Conservation (phyloP, 1,140 invertebrate genomes). For the Matsumurasca onukii region DNA sequence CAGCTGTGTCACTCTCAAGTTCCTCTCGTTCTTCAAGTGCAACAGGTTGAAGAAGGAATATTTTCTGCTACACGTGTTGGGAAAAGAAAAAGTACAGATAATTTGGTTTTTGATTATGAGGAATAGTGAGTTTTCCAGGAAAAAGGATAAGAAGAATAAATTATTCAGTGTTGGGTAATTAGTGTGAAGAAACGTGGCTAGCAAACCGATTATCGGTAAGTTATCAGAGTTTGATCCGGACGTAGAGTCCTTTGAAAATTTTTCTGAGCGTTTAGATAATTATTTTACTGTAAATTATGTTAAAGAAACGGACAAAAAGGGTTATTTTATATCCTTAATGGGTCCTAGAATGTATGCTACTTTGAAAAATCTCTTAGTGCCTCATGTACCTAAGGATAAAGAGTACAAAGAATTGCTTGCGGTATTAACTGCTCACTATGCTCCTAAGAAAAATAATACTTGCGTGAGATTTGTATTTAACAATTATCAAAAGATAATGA, state of each 20-base stretch:
- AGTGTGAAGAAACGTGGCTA: too few species aligned
- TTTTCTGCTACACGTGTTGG: too few species aligned
- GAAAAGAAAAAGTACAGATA: too few species aligned
- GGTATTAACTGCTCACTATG: neutral
- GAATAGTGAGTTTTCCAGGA: too few species aligned
- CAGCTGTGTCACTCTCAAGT: too few species aligned
- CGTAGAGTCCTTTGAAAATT: neutral
- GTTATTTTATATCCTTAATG: neutral
- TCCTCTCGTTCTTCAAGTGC: too few species aligned
- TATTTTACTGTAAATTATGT: neutral
- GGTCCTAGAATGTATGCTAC: neutral
- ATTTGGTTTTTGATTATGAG: too few species aligned
- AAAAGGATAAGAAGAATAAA: too few species aligned
- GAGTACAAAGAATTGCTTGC: neutral
- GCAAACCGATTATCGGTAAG: slow-evolving; percentile 2
- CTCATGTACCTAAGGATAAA: neutral
- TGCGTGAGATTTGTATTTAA: neutral
- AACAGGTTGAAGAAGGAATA: too few species aligned
- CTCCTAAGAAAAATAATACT: neutral
- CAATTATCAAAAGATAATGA: neutral
- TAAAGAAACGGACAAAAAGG: neutral
- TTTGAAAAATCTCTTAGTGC: neutral
- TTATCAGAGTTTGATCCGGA: neutral
- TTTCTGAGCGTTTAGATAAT: neutral
- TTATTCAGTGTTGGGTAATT: too few species aligned